Evolutionary conservation across 1,140 invertebrate species (phyloP), one percentile per base, ranked within the genome.

Genomic region (Anthonomus grandis): DNA sequence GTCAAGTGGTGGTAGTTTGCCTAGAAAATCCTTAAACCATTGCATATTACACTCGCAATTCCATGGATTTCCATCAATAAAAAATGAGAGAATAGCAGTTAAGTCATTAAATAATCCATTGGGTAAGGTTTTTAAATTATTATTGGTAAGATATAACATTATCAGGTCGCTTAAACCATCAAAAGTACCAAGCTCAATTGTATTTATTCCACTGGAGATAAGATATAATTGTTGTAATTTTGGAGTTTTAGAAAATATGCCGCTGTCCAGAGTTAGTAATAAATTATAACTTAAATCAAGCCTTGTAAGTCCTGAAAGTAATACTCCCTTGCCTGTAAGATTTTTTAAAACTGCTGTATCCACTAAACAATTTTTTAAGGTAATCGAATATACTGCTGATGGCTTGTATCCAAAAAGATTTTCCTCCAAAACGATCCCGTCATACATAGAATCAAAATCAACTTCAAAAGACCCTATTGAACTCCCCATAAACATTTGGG

Each of bases 1-100:
- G 17, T 39, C 18, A 15, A 23, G 13, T 12, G 5, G 1, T 2
- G 25, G 25, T 23, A 18, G 1, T 5, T n/a, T 24, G 5, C 17
- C 13, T 10, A 46, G 23, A 44, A 37, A 55, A 3, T 53, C 31
- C 23, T 60, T 60, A 4, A 63, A 44, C 62, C 62, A 63, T 10
- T 38, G 13, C 36, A 64, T 45, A 12, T 44, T 22, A 38, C 59
- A 61, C 36, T 47, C 34, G 24, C 62, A 64, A 1, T 51, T 25
- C 44, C 42, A 61, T 1, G 8, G 13, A 46, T 64, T 64, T n/a
- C 17, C 17, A 15, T 50, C 18, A 19, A 52, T n/a, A 24, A 39
- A 18, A 21, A 61, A 4, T 6, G 10, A 8, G 4, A 8, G 5
- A 19, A 4, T 6, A 12, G 10, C 23, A 3, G 10, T 22, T n/a